Conservation (phyloP, 2,113 vertebrate species). For the Ovis aries region DNA sequence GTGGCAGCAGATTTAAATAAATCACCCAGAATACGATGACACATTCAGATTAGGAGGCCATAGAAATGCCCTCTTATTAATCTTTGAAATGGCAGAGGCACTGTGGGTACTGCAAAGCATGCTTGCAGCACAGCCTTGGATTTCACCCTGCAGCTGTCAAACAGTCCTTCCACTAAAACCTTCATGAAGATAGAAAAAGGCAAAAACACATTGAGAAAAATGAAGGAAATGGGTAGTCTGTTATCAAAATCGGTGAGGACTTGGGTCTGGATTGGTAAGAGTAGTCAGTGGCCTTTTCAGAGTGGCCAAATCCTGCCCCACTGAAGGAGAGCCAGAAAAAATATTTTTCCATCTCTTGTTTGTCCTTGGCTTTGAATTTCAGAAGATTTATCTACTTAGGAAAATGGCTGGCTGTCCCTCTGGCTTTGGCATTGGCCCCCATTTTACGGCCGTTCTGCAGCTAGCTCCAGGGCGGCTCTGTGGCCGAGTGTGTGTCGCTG, state of each 20-base stretch:
- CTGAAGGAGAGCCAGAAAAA: not conserved
- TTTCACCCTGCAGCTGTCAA: not conserved
- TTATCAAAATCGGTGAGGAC: not conserved
- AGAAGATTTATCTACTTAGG: not conserved
- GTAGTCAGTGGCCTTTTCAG: not conserved
- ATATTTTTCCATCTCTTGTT: not conserved
- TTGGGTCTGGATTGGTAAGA: not conserved
- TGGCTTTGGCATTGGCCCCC: not conserved
- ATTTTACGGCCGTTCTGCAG: not conserved
- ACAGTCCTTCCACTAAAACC: not conserved
- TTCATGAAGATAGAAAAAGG: not conserved
- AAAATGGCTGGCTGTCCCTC: no score
- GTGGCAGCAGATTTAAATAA: not conserved
- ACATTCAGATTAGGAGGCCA: not conserved
- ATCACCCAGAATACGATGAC: not conserved
- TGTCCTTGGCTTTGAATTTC: not conserved
- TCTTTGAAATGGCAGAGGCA: not conserved
- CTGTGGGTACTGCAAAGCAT: not conserved
- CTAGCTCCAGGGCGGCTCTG: not conserved
- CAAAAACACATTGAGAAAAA: not conserved
- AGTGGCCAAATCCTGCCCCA: not conserved
- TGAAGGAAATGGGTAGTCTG: not conserved
- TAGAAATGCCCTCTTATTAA: not conserved
- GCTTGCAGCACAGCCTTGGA: not conserved
- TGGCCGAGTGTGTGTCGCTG: not conserved